Evolutionary conservation across 2,113 vertebrate species (phyloP).

Genomic region (Ptychochromis oligacanthus): DNA sequence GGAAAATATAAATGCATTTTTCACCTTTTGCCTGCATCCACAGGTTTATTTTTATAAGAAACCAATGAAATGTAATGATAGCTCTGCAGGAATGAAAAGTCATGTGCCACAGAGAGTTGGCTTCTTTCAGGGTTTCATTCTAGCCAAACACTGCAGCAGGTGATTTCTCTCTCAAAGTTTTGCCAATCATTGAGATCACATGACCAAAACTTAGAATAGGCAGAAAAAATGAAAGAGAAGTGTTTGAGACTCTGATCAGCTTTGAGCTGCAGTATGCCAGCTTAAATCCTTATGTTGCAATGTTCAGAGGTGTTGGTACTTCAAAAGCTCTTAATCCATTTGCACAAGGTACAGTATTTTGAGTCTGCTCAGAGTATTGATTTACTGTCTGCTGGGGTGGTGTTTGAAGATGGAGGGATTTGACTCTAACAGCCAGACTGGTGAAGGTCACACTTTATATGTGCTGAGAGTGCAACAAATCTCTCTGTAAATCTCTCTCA

Average conservation of each 20-base stretch:
- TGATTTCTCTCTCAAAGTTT: not conserved
- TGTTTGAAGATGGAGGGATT: conserved; percentile 24
- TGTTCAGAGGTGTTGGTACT: not conserved
- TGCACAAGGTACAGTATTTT: conserved; percentile 6
- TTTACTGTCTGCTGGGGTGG: conserved; percentile 26
- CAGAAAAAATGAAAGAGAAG: not conserved
- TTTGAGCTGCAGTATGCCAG: not conserved
- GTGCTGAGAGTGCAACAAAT: conserved; percentile 16
- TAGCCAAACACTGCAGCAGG: conserved; percentile 1
- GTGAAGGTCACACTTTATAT: not conserved
- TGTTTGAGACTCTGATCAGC: not conserved
- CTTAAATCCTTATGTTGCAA: not conserved
- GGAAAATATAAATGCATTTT: conserved; percentile 26
- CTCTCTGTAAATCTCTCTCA: conserved; percentile 1
- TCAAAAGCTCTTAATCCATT: conserved; percentile 5
- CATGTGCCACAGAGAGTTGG: not conserved
- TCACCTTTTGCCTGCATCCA: conserved; percentile 6
- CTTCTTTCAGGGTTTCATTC: conserved; percentile 2
- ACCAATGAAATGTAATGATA: not conserved
- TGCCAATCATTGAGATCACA: not conserved
- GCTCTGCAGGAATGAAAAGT: conserved; percentile 17
- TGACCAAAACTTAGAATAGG: not conserved
- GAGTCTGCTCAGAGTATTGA: conserved; percentile 16
- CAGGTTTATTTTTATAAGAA: conserved; percentile 37
- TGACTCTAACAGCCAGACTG: conserved; percentile 13